Evolutionary conservation across 2,888 invertebrate species (phyloP).

Genomic region (Hirtodrosophila duncani): DNA sequence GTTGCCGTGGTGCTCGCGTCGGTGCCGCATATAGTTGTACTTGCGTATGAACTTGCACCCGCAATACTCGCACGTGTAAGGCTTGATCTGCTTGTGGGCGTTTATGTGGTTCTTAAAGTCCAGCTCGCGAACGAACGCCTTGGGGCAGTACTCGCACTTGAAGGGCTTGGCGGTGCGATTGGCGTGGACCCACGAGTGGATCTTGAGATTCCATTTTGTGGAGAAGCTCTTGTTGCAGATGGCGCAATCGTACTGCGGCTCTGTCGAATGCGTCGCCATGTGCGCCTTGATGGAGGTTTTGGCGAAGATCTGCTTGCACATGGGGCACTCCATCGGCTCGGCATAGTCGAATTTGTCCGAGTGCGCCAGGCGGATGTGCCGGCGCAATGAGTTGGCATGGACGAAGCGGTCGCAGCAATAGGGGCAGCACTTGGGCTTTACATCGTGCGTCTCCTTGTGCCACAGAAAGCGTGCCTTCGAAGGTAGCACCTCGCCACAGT

Average conservation of each 20-base stretch:
- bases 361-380: conserved; percentile 90
- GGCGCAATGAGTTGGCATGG: conserved; percentile 88
- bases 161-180: conserved; percentile 90
- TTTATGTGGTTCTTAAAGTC: conserved; percentile 92
- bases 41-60: conserved; percentile 93
- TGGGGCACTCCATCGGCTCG: conserved; percentile 84
- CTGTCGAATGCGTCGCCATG: conserved; percentile 87
- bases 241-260: conserved; percentile 87
- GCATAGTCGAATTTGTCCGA: conserved; percentile 86
- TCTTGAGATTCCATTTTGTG: conserved; percentile 93
- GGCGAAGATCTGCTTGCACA: conserved; percentile 83
- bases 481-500: conserved; percentile 89
- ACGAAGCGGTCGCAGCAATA: conserved; percentile 93
- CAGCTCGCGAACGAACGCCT: conserved; percentile 89
- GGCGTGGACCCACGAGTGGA: conserved; percentile 93
- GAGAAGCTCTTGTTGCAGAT: conserved; percentile 92
- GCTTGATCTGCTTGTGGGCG: conserved; percentile 89
- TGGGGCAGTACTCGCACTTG: conserved; percentile 90
- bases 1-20: conserved; percentile 89
- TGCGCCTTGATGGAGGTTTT: conserved; percentile 89
- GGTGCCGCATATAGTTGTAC: conserved; percentile 91
- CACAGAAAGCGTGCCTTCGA: conserved; percentile 90
- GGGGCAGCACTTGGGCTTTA: conserved; percentile 89
- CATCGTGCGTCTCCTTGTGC: conserved; percentile 92
- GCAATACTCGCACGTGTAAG: conserved; percentile 92